Base-by-base conservation (phyloP, 2,113 vertebrate genomes). In the Lampris incognitus region DNA sequence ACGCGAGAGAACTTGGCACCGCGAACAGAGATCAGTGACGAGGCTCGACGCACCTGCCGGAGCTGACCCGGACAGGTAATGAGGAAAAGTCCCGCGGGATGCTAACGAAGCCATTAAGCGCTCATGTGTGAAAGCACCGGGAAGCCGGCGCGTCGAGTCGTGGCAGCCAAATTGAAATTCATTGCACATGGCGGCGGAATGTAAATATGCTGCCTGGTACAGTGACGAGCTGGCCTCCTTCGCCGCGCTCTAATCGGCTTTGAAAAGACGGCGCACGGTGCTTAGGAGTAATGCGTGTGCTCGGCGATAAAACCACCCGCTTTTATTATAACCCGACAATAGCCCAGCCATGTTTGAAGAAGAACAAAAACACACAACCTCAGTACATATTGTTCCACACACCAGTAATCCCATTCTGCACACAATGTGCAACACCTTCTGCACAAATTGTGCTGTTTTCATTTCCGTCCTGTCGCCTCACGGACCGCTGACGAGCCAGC, bases 321-420 rank as follows among this genome's bases (percentile, higher is more conserved):
- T 89, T 91, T 89, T 89, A 89, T 91, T 89, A 89, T 85, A 84
- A 89, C 85, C 79, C 76, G 87, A 89, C 91, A 89, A 90, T 80
- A 82, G 87, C 82, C 73, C 60, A 86, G 76, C 64, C 67, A 39
- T 85, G 78, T 85, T 87, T 84, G 77, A 87, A 87, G 85, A 87
- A 74, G 56, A 87, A 79, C 68, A 74, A 9, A 78, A 83, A 87
- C 76, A 87, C 76, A 84, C 76, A 82, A 87, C 82, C 83, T 85
- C 50, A 60, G 68, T 2, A 24, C 65, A 61, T 81, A 72, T 87
- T 85, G 73, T 87, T 79, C 67, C 5, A 41, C 69, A 56, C 50
- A 50, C 67, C 69, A 56, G 57, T 68, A 75, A 80, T 81, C 37
- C 72, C 59, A 69, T 84, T 63, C 67, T 74, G 63, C 56, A 74